Evolutionary conservation across 2,797 vertebrate species (phyloP), one percentile per base, ranked within the genome.

Genomic region (Acipenser transmontanus): DNA sequence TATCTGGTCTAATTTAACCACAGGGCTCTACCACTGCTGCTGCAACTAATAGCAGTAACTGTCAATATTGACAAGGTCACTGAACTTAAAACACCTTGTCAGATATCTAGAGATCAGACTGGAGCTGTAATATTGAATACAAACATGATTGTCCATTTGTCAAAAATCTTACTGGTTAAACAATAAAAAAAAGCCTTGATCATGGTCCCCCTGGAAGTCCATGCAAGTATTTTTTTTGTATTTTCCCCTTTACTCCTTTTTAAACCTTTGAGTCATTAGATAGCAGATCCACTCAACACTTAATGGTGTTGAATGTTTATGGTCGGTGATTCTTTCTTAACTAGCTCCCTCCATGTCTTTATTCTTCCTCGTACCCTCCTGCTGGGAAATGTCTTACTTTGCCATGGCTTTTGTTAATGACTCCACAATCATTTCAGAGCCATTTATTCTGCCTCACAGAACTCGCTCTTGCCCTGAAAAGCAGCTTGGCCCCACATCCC

Each of bases 261-360:
- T 84, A 90, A 91, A 91, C 91, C 89, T 91, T 88, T 87, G 87
- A 92, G 88, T 88, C 90, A 91, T 91, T 90, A 92, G 88, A 89
- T 88, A 88, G 88, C 87, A 88, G 88, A 92, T 86, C 89, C 87
- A 87, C 84, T 87, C 87, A 87, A 90, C 90, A 34, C 34, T 34
- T 34, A 34, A 34, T 34, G 87, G 87, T 84, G 90, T 87, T 87
- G 86, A 88, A 89, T 91, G 90, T 92, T 92, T 91, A 89, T 90
- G 88, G 90, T 89, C 91, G 90, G 91, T 34, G 34, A 34, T 34
- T 34, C 34, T 3, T 34, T 34, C 34, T 34, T 34, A 34, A 34
- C 90, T 88, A 91, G 88, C 89, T 91, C 89, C 83, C 89, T 88
- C 89, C 85, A 83, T 80, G 88, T 91, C 90, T 91, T 88, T 84